Evolutionary conservation across 2,797 vertebrate species (phyloP).

Genomic region (Galago senegalensis): DNA sequence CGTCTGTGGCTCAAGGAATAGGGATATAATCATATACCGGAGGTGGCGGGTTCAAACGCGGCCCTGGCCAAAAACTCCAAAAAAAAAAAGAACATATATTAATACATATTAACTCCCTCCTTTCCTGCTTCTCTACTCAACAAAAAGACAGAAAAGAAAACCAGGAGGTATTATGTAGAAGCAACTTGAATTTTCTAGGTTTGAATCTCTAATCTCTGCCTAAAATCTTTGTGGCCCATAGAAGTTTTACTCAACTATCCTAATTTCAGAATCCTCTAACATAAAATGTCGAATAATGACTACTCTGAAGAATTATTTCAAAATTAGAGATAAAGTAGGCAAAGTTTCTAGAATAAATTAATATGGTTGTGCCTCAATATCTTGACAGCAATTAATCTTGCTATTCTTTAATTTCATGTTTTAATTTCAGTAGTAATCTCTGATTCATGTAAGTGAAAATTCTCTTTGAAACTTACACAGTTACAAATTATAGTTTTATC

Average conservation of each 20-base stretch:
- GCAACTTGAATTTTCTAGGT: not conserved
- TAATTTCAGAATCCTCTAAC: conserved; percentile 5
- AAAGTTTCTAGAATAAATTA: conserved; percentile 31
- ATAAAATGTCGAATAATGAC: conserved; percentile 31
- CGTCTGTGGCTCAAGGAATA: too few relatives aligned
- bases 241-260: not conserved
- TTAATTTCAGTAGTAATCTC: conserved; percentile 3
- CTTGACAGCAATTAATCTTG: not conserved
- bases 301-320: not conserved
- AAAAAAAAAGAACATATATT: too few relatives aligned
- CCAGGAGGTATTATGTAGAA: not conserved
- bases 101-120: not conserved
- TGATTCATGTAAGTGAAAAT: not conserved
- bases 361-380: not conserved
- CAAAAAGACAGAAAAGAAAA: conserved; percentile 10
- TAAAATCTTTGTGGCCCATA: not conserved
- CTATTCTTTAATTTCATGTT: not conserved
- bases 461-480: not conserved
- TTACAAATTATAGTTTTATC: not conserved
- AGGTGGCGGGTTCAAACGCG: too few relatives aligned
- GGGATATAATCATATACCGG: too few relatives aligned
- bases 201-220: not conserved
- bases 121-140: not conserved
- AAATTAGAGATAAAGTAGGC: not conserved
- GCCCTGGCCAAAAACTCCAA: too few relatives aligned